Evolutionary conservation across 2,888 invertebrate species (phyloP).

Genomic region (Clunio marinus): DNA sequence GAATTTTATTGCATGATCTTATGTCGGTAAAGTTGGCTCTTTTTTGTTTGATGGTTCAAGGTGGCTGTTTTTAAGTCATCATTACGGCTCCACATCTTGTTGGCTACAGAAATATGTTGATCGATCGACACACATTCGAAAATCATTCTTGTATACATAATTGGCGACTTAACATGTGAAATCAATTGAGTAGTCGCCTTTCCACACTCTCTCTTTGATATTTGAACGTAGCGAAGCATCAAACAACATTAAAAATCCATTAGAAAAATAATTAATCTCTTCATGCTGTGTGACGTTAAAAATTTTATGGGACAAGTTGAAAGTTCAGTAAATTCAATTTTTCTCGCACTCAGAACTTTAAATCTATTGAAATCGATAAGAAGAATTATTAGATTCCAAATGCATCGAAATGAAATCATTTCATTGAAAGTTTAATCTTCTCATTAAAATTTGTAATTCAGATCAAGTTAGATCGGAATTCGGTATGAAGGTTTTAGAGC

Average conservation of each 20-base stretch:
- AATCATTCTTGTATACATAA: not conserved
- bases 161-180: not conserved
- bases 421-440: conserved; percentile 3
- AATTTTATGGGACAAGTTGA: conserved; percentile 16
- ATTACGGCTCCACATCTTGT: not conserved
- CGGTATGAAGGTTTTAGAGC: not conserved
- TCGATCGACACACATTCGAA: conserved; percentile 14
- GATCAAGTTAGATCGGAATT: conserved; percentile 17
- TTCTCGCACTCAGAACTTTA: not conserved
- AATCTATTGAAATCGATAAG: not conserved
- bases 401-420: not conserved
- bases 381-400: not conserved
- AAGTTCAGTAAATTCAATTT: conserved; percentile 23
- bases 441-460: not conserved
- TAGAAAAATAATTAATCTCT: conserved; percentile 23
- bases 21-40: too few relatives aligned
- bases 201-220: not conserved
- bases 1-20: too few relatives aligned
- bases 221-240: not conserved
- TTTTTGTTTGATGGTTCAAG: not conserved
- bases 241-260: conserved; percentile 2
- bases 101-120: not conserved
- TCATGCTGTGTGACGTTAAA: conserved; percentile 11
- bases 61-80: not conserved
- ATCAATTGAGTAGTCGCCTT: not conserved